Conservation (phyloP, 1,140 invertebrate genomes). For the Lordiphosa clarofinis region DNA sequence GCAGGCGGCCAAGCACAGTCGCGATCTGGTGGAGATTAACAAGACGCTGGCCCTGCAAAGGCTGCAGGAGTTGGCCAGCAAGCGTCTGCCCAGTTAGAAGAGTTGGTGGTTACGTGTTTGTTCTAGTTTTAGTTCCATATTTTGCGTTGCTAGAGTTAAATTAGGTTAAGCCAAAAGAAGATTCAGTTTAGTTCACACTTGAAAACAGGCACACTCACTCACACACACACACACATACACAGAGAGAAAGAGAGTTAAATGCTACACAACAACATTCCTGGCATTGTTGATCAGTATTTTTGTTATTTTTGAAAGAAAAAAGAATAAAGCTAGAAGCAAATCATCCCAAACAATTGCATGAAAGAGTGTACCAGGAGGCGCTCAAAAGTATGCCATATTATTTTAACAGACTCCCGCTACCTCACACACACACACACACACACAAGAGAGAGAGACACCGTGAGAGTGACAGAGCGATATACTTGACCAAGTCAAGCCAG, state of each 20-base stretch:
- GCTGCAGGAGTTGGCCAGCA: conserved; percentile 72
- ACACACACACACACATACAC: conserved; percentile 24
- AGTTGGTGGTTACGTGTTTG: conserved; percentile 14
- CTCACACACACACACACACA: conserved; percentile 42
- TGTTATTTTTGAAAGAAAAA: not conserved
- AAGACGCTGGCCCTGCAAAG: conserved; percentile 77
- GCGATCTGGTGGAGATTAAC: conserved; percentile 78
- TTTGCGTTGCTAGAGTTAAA: conserved; percentile 12
- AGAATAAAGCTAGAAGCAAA: conserved; percentile 63
- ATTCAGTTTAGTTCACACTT: conserved; percentile 2
- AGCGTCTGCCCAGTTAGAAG: conserved; percentile 67
- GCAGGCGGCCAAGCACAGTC: conserved; percentile 77
- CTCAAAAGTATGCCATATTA: conserved; percentile 73
- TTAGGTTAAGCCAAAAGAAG: conserved; percentile 1
- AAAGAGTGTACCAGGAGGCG: conserved; percentile 41
- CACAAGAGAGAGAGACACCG: conserved; percentile 2
- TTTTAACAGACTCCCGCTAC: conserved; percentile 56
- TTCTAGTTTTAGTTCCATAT: conserved; percentile 8
- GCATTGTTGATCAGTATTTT: conserved; percentile 74
- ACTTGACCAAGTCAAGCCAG: conserved; percentile 69
- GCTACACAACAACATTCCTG: conserved; percentile 63
- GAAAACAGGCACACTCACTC: conserved; percentile 12
- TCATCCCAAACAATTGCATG: conserved; percentile 13
- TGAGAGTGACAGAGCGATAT: conserved; percentile 16
- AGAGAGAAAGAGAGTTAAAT: conserved; percentile 41